Evolutionary conservation across 1,140 invertebrate species (phyloP).

Genomic region (Aplysia californica): DNA sequence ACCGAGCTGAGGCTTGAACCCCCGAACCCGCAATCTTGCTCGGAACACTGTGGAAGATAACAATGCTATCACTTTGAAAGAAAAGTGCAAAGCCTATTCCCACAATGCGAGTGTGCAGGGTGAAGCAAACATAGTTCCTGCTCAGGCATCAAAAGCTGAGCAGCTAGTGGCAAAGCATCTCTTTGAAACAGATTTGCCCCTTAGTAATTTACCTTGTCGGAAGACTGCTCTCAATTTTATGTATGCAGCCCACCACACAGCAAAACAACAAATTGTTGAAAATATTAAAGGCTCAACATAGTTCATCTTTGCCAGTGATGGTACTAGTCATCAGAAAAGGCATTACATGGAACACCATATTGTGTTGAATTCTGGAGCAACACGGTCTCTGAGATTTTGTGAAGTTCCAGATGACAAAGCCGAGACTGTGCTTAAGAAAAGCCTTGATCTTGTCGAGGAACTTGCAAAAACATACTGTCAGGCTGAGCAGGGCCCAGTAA

Average conservation of each 20-base stretch:
- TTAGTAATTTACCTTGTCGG: not conserved
- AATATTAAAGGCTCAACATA: not conserved
- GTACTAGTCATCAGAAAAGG: not conserved
- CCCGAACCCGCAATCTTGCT: no score
- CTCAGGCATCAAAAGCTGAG: not conserved
- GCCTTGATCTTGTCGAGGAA: not conserved
- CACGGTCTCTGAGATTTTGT: not conserved
- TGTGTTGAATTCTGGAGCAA: not conserved
- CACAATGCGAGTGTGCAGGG: not conserved
- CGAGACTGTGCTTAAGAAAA: not conserved
- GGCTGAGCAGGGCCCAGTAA: not conserved
- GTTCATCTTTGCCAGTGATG: not conserved
- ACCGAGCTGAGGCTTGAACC: no score
- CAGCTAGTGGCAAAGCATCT: not conserved
- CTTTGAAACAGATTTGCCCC: not conserved
- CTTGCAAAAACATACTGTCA: not conserved
- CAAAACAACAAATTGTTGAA: not conserved
- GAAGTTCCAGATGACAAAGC: not conserved
- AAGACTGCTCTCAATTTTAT: not conserved
- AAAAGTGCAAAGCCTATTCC: not conserved
- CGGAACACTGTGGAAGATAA: not conserved
- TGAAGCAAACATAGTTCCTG: not conserved
- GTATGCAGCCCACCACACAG: not conserved
- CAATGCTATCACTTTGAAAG: not conserved
- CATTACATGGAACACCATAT: constrained; percentile 3